Percentiles rank a stretch among this genome's conserved stretches.
These are phyloP conservation scores for Nephrocerus scutellatus DNA, from an alignment of 2,888 invertebrate genomes.

Conservation along the genomic window DNA sequence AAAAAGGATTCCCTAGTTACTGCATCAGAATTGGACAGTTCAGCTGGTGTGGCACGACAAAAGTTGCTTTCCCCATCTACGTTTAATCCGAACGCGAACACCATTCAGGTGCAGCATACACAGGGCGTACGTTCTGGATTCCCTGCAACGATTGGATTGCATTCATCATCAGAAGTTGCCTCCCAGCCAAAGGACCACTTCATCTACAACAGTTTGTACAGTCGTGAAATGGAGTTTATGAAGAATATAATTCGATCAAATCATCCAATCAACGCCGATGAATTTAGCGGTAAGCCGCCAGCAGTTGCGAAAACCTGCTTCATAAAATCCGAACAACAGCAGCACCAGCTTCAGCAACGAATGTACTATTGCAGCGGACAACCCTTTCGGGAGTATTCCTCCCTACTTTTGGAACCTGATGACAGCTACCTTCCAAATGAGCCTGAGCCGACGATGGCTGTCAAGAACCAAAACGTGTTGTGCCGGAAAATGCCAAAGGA, in stretches of 20 bases:
- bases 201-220: constrained; percentile 26
- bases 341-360: too few relatives aligned
- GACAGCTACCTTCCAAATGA: too few relatives aligned
- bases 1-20: constrained; percentile 27
- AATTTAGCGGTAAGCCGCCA: too few relatives aligned
- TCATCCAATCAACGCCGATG: constrained; percentile 12
- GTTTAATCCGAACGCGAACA: constrained; percentile 14
- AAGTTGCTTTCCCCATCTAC: too few relatives aligned
- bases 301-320: constrained; percentile 17
- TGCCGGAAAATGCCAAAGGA: constrained; percentile 21
- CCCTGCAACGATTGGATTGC: too few relatives aligned
- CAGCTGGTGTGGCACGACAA: too few relatives aligned
- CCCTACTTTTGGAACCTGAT: too few relatives aligned
- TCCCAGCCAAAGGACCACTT: constrained; percentile 22
- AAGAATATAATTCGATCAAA: constrained; percentile 22
- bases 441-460: too few relatives aligned
- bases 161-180: too few relatives aligned
- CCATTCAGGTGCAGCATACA: constrained; percentile 11
- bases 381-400: too few relatives aligned
- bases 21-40: constrained; percentile 17
- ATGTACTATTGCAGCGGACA: too few relatives aligned
- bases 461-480: too few relatives aligned
- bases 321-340: constrained; percentile 15
- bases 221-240: constrained; percentile 25
- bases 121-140: constrained; percentile 18